Evolutionary conservation across 2,797 vertebrate species (phyloP).

Genomic region (Gymnothorax reevesii): DNA sequence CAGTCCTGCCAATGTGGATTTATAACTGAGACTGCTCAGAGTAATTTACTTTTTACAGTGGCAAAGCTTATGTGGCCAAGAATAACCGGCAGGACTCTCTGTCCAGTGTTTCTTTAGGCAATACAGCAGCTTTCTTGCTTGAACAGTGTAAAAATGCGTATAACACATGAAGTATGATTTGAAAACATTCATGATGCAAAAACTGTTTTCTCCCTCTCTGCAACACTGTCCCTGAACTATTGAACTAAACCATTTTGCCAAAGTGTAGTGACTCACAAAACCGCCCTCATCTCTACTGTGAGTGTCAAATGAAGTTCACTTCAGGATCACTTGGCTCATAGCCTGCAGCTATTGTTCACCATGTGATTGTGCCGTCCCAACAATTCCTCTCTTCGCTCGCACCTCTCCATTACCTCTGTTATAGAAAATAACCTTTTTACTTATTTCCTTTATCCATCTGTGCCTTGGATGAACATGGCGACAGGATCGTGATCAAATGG

Average conservation of each 20-base stretch:
- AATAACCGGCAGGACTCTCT: not conserved
- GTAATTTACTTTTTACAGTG: not conserved
- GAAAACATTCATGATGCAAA: not conserved
- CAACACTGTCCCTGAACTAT: not conserved
- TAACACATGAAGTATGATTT: not conserved
- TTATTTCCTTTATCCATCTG: conserved; percentile 4
- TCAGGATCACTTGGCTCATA: not conserved
- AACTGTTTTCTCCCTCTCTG: not conserved
- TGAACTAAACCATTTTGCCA: not conserved
- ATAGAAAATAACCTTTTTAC: conserved; percentile 1
- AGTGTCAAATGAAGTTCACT: conserved; percentile 7
- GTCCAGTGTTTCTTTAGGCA: not conserved
- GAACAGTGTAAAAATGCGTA: not conserved
- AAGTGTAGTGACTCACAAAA: not conserved
- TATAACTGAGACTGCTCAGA: not conserved
- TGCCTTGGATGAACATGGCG: not conserved
- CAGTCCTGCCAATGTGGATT: not conserved
- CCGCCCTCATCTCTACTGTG: not conserved
- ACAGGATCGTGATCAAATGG: not conserved
- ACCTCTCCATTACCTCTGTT: not conserved
- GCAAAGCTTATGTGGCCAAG: not conserved
- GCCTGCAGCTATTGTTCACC: not conserved
- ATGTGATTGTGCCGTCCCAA: not conserved
- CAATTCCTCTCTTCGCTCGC: not conserved
- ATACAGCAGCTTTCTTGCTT: not conserved